Conservation (phyloP, 1,140 invertebrate species). For the Cardiocondyla obscurior region DNA sequence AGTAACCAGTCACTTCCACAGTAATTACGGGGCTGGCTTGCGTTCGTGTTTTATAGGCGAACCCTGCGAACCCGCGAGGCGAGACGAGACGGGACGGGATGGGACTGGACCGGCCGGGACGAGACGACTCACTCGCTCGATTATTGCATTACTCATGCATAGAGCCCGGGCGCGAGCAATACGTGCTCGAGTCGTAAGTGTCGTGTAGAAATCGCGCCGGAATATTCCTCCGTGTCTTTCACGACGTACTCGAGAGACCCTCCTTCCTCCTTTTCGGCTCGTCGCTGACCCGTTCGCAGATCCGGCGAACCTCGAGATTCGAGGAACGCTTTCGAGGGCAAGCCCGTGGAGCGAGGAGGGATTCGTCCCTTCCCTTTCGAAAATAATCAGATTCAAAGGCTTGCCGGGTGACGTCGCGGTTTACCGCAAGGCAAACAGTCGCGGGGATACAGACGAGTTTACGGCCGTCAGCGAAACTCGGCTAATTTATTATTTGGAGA, state of each 20-base stretch:
- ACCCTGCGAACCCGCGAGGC: slow-evolving; percentile 66
- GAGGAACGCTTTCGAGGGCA: not conserved
- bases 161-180: slow-evolving; percentile 53
- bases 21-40: slow-evolving; percentile 76
- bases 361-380: not conserved
- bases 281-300: not conserved
- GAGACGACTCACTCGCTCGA: slow-evolving; percentile 78
- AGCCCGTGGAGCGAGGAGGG: not conserved
- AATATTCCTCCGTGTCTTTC: not conserved
- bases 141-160: slow-evolving; percentile 80
- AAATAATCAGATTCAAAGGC: not conserved
- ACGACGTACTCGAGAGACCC: not conserved
- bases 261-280: not conserved
- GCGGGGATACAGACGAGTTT: slow-evolving; percentile 46
- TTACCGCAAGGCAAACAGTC: not conserved
- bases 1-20: slow-evolving; percentile 75
- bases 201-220: slow-evolving; percentile 11
- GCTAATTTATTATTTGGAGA: slow-evolving; percentile 57
- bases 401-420: not conserved
- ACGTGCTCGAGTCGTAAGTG: slow-evolving; percentile 49
- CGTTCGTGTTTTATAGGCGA: slow-evolving; percentile 78
- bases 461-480: slow-evolving; percentile 24
- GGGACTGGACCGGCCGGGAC: slow-evolving; percentile 40
- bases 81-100: slow-evolving; percentile 48
- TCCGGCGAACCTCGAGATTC: not conserved